A percentile compares a stretch with the other conserved stretches of the same genome.
phyloP scores from a whole-genome alignment of 2,888 invertebrate species.

The Diaperis boleti region DNA sequence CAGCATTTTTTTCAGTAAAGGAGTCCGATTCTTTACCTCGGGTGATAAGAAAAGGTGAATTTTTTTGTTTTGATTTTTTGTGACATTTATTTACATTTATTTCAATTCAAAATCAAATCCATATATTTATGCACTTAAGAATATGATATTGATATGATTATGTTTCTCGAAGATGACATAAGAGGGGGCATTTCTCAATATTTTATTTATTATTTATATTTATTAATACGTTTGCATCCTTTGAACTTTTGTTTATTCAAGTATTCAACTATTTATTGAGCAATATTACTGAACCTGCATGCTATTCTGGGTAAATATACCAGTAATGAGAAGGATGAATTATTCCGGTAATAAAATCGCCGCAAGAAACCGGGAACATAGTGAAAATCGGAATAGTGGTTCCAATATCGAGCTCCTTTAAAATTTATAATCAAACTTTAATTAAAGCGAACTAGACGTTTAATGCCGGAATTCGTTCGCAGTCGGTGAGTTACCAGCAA shows the following conservation, averaged over 20 bases:
- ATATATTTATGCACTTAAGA: no score
- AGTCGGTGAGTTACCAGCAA: slow-evolving; percentile 10
- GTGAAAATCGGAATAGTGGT: slow-evolving; percentile 8
- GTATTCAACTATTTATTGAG: neutral
- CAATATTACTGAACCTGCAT: neutral
- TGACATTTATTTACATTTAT: no score
- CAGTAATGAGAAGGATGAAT: neutral
- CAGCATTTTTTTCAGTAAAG: no score
- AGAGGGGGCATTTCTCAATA: no score
- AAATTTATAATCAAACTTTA: slow-evolving; percentile 28
- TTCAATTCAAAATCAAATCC: no score
- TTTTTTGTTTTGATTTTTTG: no score
- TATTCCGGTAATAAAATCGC: slow-evolving; percentile 9
- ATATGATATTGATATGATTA: no score
- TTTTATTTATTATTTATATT: no score
- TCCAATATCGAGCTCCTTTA: slow-evolving; percentile 8
- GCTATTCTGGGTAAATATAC: neutral
- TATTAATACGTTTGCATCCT: no score
- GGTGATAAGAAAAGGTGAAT: no score
- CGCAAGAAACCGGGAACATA: slow-evolving; percentile 7
- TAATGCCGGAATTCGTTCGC: slow-evolving; percentile 15
- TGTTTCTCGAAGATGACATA: no score
- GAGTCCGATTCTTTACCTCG: no score
- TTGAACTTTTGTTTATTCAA: neutral
- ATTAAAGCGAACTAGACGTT: slow-evolving; percentile 28